Base-by-base conservation (phyloP, 1,140 invertebrate species). In the Carposina sasakii region DNA sequence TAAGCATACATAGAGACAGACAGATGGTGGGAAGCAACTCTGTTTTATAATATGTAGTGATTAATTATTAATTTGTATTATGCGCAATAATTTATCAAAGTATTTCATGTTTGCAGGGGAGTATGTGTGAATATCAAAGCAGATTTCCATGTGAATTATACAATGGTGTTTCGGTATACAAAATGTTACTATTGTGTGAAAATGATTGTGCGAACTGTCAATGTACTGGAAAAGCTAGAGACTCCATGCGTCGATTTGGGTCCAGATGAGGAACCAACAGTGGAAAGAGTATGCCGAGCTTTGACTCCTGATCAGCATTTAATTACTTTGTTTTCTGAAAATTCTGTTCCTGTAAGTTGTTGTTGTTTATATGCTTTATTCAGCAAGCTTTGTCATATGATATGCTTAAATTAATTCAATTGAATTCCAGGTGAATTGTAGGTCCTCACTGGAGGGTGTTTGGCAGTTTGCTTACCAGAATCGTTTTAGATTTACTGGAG, bases 401-500 rank as follows among this genome's bases (percentile, higher is more conserved):
- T 3, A 5, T 8, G 15, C 24, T 12, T 26, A 30, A 30, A 30
- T 8, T 10, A 30, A 30, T 2, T 30, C 5, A 26, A 26, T n/a
- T n/a, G n/a, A 15, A 16, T 64, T 69, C 15, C 44, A 86, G 71
- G 92, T 97, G 3, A 97, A 97, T 85, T 98, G 96, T 64, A 88
- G 95, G 49, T 96, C 95, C 2, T 96, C 95, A 36, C 84, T 98
- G 16, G 96, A 97, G 88, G 96, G 96, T 53, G 95, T 97, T 2
- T 98, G 95, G 95, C 94, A 96, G 67, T 98, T 98, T 88, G 92
- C 93, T 13, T 97, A 97, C 85, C 95, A 96, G 87, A 94, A 95
- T 82, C 86, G 93, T 52, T 96, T 94, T 69, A 89, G 94, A 52
- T 97, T 96, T 68, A 96, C 94, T 20, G 95, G 96, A 21, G 95